Evolutionary conservation across 2,888 invertebrate species (phyloP).

Genomic region (Epinotia ramella): DNA sequence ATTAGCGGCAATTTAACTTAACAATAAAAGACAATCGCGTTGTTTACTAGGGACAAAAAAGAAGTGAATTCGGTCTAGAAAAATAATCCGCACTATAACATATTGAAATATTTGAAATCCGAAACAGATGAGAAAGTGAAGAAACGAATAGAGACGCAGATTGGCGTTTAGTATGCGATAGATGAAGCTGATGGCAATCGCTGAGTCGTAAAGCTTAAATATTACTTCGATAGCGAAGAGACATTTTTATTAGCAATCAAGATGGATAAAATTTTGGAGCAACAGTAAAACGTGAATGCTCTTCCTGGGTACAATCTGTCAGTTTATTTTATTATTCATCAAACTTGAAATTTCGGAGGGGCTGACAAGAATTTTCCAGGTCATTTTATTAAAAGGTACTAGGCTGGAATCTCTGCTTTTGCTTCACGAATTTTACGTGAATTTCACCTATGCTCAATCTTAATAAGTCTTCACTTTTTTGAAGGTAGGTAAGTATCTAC

Average conservation of each 20-base stretch:
- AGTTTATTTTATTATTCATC: constrained; percentile 35
- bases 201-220: constrained; percentile 41
- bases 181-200: constrained; percentile 56
- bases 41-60: too few species aligned
- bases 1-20: too few species aligned
- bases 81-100: background rate
- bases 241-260: constrained; percentile 42
- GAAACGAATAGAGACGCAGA: constrained; percentile 35
- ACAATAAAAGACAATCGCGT: too few species aligned
- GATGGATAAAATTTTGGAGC: constrained; percentile 34
- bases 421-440: background rate
- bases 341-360: constrained; percentile 18
- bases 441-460: background rate
- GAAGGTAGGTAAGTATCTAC: too few species aligned
- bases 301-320: constrained; percentile 22
- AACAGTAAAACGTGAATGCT: constrained; percentile 31
- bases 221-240: constrained; percentile 38
- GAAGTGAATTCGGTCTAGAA: too few species aligned
- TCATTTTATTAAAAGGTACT: constrained; percentile 8
- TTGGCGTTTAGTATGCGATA: constrained; percentile 55
- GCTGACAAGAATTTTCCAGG: background rate
- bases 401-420: background rate
- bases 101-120: background rate
- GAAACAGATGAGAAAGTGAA: background rate
- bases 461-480: background rate